Conservation (phyloP, 2,797 vertebrate species). For the Hemitrygon akajei region DNA sequence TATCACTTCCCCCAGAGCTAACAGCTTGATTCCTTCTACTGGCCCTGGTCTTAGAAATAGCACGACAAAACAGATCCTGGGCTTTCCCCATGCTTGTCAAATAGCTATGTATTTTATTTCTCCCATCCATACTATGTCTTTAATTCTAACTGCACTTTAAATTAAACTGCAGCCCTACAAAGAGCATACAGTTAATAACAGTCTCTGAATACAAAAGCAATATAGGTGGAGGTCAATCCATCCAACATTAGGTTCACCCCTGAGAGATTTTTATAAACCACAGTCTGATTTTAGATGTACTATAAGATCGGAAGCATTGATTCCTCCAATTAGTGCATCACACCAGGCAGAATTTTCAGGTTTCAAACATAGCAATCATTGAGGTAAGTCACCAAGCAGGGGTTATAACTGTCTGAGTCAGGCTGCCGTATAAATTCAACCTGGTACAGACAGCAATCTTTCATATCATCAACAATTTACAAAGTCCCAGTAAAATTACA, state of each 20-base stretch:
- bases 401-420: neutral
- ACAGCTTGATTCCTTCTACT: neutral
- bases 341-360: neutral
- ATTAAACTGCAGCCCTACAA: neutral
- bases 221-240: neutral
- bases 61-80: neutral
- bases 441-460: neutral
- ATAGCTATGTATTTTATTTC: neutral
- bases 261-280: neutral
- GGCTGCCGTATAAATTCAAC: neutral
- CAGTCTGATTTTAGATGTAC: conserved; percentile 14
- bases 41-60: neutral
- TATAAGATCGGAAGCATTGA: neutral
- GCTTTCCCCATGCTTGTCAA: neutral
- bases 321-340: neutral
- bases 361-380: neutral
- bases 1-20: neutral
- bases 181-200: neutral
- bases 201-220: neutral
- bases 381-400: neutral
- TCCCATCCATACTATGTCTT: neutral
- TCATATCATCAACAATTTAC: neutral
- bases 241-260: neutral
- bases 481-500: neutral
- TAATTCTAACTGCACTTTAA: conserved; percentile 11